Evolutionary conservation across 2,113 vertebrate species (phyloP), one percentile per base, ranked within the genome.

Genomic region (Herpetotheres cachinnans): DNA sequence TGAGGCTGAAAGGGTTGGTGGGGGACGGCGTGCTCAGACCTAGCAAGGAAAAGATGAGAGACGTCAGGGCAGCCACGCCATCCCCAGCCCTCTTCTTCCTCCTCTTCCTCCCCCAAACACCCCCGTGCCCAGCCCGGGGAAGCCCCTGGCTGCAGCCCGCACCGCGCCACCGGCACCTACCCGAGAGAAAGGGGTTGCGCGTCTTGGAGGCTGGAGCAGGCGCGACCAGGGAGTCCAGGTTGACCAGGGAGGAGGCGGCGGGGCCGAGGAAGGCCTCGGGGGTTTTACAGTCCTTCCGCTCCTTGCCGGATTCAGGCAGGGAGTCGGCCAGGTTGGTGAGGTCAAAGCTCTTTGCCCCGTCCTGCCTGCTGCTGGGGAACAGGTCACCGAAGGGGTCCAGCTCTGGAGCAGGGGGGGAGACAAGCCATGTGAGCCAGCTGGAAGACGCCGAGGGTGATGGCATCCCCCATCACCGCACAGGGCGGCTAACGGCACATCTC

Each of bases 221-320:
- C 27, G 98, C 97, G 13, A 99, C 98, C 96, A 99, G 86, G 20
- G 96, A 98, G 63, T 99, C 99, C 92, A 99, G 97, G 96, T 99
- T 99, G 90, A 99, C 99, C 94, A 99, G 97, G 6, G 99, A 99
- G 73, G 99, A 99, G 38, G 98, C 99, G 0, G 98, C 98, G 6
- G 99, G 99, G 58, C 98, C 99, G 55, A 99, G 98, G 97, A 99
- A 99, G 10, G 99, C 96, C 94, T 99, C 99, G 0, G 99, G 99
- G 40, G 99, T 99, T 65, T 97, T 97, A 94, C 98, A 98, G 40
- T 98, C 98, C 86, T 98, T 97, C n/a, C 86, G 47, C 47, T 98
- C 97, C 88, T 97, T 97, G 89, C 93, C 84, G 2, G 98, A 69
- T 40, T 98, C 98, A 1, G 95, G 93, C 49, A 99, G 97, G 40